These are phyloP conservation scores for Stenoptilia bipunctidactyla DNA, from an alignment of 2,888 invertebrate species.

Conservation along the genomic window DNA sequence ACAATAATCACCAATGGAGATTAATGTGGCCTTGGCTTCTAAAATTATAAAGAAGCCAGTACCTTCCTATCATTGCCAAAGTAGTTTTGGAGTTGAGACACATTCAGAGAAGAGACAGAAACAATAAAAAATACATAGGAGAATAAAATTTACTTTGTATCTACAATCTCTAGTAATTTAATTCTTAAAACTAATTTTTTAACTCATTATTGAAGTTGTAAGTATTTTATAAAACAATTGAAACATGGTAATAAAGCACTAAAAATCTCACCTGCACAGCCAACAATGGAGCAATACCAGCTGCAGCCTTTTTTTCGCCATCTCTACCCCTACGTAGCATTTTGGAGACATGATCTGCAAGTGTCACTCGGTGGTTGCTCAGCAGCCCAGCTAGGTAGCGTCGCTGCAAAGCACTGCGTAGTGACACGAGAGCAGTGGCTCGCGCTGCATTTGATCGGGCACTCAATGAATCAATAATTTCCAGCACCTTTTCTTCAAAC, in stretches of 20 bases:
- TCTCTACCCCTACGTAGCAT: conserved; percentile 87
- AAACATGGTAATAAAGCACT: not conserved
- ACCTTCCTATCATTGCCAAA: too few species aligned
- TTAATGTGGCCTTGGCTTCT: too few species aligned
- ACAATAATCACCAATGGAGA: too few species aligned
- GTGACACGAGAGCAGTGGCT: conserved; percentile 76
- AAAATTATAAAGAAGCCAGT: too few species aligned
- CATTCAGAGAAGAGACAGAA: too few species aligned
- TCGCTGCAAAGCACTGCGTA: conserved; percentile 81
- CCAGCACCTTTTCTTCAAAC: conserved; percentile 89
- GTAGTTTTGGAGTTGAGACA: too few species aligned
- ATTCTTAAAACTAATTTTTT: too few species aligned
- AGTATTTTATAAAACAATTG: too few species aligned
- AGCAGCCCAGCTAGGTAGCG: conserved; percentile 85
- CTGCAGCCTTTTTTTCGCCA: conserved; percentile 86
- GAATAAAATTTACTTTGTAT: too few species aligned
- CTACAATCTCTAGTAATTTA: too few species aligned
- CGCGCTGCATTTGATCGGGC: conserved; percentile 91
- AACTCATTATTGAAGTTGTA: too few species aligned
- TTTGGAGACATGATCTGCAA: conserved; percentile 85
- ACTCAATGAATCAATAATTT: conserved; percentile 88
- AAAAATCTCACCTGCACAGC: conserved; percentile 80
- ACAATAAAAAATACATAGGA: too few species aligned
- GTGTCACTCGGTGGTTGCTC: conserved; percentile 80
- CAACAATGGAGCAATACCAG: conserved; percentile 82